Evolutionary conservation across 2,113 vertebrate species (phyloP).

Genomic region (Redunca redunca): DNA sequence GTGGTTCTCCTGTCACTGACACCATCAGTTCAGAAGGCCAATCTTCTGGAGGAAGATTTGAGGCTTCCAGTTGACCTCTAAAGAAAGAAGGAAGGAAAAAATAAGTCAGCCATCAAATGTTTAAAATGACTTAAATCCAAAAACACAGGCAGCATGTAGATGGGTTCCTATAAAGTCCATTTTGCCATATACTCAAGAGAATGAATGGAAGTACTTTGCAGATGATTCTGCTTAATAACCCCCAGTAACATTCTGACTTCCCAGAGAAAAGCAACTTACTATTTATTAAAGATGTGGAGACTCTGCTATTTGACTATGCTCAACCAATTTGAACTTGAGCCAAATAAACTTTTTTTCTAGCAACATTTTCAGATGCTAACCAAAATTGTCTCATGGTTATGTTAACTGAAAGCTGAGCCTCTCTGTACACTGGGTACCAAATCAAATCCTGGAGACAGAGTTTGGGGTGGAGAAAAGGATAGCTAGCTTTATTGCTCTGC

Average conservation of each 20-base stretch:
- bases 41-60: not conserved
- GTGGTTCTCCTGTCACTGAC: constrained; percentile 1
- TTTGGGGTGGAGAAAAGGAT: not conserved
- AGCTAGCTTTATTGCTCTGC: not conserved
- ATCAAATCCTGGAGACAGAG: not conserved
- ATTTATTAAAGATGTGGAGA: not conserved
- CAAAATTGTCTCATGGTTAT: not conserved
- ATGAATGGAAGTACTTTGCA: not conserved
- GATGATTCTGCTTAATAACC: not conserved
- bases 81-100: not conserved
- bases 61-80: not conserved
- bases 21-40: not conserved
- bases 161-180: not conserved
- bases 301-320: not conserved
- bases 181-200: not conserved
- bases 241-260: not conserved
- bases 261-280: not conserved
- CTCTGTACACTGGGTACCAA: not conserved
- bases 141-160: not conserved
- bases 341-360: not conserved
- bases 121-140: not conserved
- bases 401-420: not conserved
- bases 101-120: not conserved
- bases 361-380: not conserved
- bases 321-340: not conserved